phyloP scores from a whole-genome alignment of 2,113 vertebrate species.

The Sorex araneus region DNA sequence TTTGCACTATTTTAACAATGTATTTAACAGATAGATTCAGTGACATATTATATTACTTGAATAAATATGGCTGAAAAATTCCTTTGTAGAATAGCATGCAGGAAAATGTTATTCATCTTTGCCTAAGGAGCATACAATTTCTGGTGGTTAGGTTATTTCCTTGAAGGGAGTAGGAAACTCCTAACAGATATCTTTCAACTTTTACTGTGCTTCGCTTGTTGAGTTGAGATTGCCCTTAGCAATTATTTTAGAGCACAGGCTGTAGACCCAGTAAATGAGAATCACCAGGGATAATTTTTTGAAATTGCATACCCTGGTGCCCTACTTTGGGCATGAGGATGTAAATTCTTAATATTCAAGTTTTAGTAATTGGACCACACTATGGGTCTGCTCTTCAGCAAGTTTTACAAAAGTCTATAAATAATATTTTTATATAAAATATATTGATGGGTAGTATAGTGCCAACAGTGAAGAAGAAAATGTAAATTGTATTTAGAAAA shows the following conservation, averaged over 20 bases:
- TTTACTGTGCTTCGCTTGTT: slow-evolving; percentile 21
- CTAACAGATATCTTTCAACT: slow-evolving; percentile 5
- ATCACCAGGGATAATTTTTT: neutral
- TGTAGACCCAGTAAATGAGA: slow-evolving; percentile 46
- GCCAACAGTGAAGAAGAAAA: neutral
- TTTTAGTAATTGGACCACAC: slow-evolving; percentile 10
- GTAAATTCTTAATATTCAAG: slow-evolving; percentile 66
- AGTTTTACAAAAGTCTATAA: slow-evolving; percentile 5
- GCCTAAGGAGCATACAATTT: neutral
- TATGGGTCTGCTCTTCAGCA: neutral
- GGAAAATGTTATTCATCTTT: slow-evolving; percentile 12
- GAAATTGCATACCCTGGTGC: slow-evolving; percentile 9
- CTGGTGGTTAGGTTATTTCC: slow-evolving; percentile 49
- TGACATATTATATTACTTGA: neutral
- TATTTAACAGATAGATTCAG: slow-evolving; percentile 23
- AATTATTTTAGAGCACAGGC: slow-evolving; percentile 60
- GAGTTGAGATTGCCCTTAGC: slow-evolving; percentile 58
- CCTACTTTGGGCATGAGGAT: slow-evolving; percentile 22
- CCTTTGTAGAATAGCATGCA: slow-evolving; percentile 15
- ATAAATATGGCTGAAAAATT: slow-evolving; percentile 18
- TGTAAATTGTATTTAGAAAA: neutral
- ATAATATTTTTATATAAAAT: neutral
- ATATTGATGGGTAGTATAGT: neutral
- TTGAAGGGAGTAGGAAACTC: neutral
- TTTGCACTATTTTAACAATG: neutral